These are phyloP conservation scores for Drosophila cardini DNA, from an alignment of 1,140 invertebrate species.

Conservation along the genomic window DNA sequence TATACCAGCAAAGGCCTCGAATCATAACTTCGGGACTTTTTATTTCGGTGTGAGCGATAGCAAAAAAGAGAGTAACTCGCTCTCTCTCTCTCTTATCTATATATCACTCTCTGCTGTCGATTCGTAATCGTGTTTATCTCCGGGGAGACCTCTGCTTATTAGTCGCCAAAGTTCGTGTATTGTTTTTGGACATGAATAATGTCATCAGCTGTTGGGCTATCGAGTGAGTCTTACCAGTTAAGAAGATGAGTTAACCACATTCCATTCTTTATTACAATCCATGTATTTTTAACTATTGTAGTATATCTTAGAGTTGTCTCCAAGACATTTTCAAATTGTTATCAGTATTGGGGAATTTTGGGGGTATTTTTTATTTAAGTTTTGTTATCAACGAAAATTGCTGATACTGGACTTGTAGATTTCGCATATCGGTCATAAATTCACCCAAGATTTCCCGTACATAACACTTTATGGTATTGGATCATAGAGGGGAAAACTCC, in stretches of 20 bases:
- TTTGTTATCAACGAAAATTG: conserved; percentile 52
- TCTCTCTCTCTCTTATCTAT: no score
- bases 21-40: conserved; percentile 58
- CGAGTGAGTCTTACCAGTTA: neutral
- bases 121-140: conserved; percentile 27
- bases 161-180: conserved; percentile 4
- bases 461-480: neutral
- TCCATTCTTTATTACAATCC: conserved; percentile 13
- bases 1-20: conserved; percentile 52
- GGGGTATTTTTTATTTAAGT: conserved; percentile 48
- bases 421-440: conserved; percentile 49
- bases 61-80: conserved; percentile 14
- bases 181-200: conserved; percentile 46
- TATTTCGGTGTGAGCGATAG: conserved; percentile 35
- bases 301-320: conserved; percentile 5
- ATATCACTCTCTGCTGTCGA: conserved; percentile 3
- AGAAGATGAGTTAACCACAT: conserved; percentile 11
- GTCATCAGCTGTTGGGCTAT: conserved; percentile 27
- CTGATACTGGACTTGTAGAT: conserved; percentile 46
- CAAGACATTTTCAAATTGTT: conserved; percentile 16
- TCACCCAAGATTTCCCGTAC: neutral
- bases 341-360: conserved; percentile 34
- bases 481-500: neutral
- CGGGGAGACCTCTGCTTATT: conserved; percentile 50
- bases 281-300: neutral